phyloP scores from a whole-genome alignment of 2,888 invertebrate species.

The Drosophila eohydei region DNA sequence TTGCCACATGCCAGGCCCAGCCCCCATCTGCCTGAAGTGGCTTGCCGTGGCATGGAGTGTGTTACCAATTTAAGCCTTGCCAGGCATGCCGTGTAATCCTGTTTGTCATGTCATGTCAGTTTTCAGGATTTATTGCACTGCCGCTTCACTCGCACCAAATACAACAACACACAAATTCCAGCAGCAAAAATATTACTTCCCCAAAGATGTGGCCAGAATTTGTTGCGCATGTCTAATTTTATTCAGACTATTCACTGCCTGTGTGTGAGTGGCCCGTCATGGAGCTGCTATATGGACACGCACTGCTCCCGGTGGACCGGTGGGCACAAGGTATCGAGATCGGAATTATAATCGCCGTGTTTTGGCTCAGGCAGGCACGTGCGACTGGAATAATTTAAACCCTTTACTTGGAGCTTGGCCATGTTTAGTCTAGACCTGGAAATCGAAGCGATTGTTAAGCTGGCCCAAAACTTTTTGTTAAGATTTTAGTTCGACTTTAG shows the following conservation, averaged over 20 bases:
- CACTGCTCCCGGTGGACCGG: conserved; percentile 27
- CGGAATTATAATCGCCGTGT: conserved; percentile 31
- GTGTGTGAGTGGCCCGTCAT: neutral
- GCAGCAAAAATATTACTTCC: conserved; percentile 47
- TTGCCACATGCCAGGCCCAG: conserved; percentile 9
- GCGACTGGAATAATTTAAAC: conserved; percentile 56
- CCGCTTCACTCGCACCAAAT: conserved; percentile 52
- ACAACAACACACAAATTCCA: conserved; percentile 53
- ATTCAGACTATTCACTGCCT: conserved; percentile 35
- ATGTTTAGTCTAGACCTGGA: conserved; percentile 26
- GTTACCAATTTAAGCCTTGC: conserved; percentile 77
- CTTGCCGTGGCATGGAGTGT: conserved; percentile 54
- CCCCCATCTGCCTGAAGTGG: neutral
- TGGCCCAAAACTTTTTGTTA: conserved; percentile 48
- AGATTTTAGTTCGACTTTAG: conserved; percentile 34
- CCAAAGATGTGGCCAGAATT: conserved; percentile 52
- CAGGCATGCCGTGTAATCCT: conserved; percentile 81
- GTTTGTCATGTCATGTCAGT: conserved; percentile 84
- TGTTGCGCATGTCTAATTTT: conserved; percentile 63
- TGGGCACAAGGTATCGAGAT: conserved; percentile 27
- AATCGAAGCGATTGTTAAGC: conserved; percentile 38
- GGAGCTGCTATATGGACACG: conserved; percentile 27
- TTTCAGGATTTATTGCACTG: conserved; percentile 82
- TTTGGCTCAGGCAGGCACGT: conserved; percentile 47
- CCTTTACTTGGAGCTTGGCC: conserved; percentile 66